Evolutionary conservation across 2,113 vertebrate genomes (phyloP).

Genomic region (Oreocharis arfaki): DNA sequence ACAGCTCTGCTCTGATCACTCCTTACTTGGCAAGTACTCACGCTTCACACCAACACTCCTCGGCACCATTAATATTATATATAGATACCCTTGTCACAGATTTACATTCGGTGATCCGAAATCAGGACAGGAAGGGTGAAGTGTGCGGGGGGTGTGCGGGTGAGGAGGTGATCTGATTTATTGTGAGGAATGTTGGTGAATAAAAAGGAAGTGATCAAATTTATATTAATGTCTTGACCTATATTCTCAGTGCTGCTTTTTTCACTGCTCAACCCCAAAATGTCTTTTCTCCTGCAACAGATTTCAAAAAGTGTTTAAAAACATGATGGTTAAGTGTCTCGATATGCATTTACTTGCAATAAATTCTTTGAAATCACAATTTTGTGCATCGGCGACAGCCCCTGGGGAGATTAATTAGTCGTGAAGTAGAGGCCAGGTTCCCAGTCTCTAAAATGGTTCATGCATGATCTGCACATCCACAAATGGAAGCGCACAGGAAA

Average conservation of each 20-base stretch:
- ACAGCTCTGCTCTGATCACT: constrained; percentile 82
- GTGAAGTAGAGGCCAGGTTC: neutral
- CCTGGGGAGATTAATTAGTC: neutral
- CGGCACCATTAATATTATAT: constrained; percentile 96
- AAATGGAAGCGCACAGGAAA: neutral
- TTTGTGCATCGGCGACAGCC: neutral
- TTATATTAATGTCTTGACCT: constrained; percentile 82
- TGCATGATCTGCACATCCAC: neutral
- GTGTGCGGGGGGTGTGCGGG: constrained; percentile 24
- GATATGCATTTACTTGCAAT: neutral
- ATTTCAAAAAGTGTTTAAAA: constrained; percentile 25
- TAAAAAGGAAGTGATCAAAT: constrained; percentile 84
- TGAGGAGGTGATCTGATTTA: constrained; percentile 81
- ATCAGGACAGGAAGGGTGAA: constrained; percentile 78
- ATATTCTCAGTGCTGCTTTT: constrained; percentile 72
- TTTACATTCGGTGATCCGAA: constrained; percentile 88
- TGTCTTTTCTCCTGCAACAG: constrained; percentile 43
- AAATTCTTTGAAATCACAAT: neutral
- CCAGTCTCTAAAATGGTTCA: neutral
- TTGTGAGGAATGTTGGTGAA: constrained; percentile 82
- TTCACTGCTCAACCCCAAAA: constrained; percentile 42
- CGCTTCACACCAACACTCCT: constrained; percentile 80
- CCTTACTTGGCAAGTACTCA: constrained; percentile 86
- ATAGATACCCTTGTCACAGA: constrained; percentile 98
- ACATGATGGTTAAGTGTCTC: neutral